These are phyloP conservation scores for Bombus breviceps DNA, from an alignment of 1,140 invertebrate species.

Conservation along the genomic window DNA sequence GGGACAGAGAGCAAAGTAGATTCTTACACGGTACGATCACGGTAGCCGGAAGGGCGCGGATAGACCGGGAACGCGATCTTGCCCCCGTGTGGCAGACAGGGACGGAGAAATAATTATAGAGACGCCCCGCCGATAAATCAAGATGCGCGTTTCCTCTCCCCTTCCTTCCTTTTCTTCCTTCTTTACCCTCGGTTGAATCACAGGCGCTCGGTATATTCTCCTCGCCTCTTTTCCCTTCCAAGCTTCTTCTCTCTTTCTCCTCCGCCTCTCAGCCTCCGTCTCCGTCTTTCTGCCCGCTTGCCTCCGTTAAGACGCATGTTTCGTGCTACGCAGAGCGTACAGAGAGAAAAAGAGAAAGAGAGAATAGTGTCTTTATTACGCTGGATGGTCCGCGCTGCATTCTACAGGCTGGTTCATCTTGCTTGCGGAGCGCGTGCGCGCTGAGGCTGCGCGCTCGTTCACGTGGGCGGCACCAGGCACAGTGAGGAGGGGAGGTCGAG, in stretches of 20 bases:
- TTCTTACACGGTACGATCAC: conserved; percentile 70
- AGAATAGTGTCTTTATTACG: conserved; percentile 76
- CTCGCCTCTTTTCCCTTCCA: conserved; percentile 26
- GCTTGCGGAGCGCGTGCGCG: neutral
- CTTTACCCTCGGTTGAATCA: conserved; percentile 29
- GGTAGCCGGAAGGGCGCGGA: conserved; percentile 78
- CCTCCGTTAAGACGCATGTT: conserved; percentile 68
- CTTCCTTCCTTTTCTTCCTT: conserved; percentile 5
- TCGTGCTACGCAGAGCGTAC: conserved; percentile 71
- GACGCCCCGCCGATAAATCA: conserved; percentile 82
- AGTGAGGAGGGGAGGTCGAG: conserved; percentile 1
- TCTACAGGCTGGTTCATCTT: conserved; percentile 72
- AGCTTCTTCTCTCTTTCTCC: conserved; percentile 15
- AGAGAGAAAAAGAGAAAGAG: conserved; percentile 37
- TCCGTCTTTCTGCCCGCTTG: conserved; percentile 46
- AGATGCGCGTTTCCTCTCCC: conserved; percentile 54
- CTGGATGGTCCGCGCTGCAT: conserved; percentile 66
- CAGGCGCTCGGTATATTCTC: conserved; percentile 6
- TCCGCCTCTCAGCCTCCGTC: conserved; percentile 19
- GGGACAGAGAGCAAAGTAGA: conserved; percentile 61
- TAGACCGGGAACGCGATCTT: conserved; percentile 44
- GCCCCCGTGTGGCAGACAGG: conserved; percentile 67
- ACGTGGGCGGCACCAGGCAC: conserved; percentile 28
- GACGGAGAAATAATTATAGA: conserved; percentile 81
- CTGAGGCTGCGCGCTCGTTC: neutral